phyloP scores from a whole-genome alignment of 37 sponge, comb jelly and placozoan species.

The Cladorhizidae sp. region DNA sequence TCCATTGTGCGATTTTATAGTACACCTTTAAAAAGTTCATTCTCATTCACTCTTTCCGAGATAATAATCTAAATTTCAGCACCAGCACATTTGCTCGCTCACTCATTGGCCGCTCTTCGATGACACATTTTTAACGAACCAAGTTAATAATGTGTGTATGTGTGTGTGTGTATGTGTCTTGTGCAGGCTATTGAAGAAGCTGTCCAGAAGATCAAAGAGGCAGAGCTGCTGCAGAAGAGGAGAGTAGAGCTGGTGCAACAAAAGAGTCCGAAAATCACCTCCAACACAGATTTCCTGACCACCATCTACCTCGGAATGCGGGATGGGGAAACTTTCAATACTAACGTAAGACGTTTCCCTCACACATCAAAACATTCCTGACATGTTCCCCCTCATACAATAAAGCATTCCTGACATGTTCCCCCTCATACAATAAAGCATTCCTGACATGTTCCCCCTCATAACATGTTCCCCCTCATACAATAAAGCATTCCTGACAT shows the following conservation, averaged over 20 bases:
- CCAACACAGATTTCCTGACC: constrained; percentile 52
- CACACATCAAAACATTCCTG: neutral
- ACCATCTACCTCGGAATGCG: constrained; percentile 55
- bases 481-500: no score
- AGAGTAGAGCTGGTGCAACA: neutral
- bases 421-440: no score
- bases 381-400: neutral
- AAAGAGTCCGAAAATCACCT: constrained; percentile 6
- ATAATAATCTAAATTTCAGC: neutral
- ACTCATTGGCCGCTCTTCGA: no score
- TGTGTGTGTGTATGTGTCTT: no score
- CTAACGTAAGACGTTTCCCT: constrained; percentile 19
- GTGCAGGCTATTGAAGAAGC: constrained; percentile 49
- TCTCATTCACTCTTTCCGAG: neutral
- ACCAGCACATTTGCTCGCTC: no score
- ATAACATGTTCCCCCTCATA: no score
- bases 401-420: neutral
- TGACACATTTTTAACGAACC: no score
- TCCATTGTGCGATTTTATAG: no score
- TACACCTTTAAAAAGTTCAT: no score
- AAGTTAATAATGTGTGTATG: neutral
- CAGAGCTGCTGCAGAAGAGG: constrained; percentile 25
- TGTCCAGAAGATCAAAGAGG: constrained; percentile 44
- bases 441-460: no score
- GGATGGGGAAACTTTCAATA: constrained; percentile 45